These are phyloP conservation scores for Phrynocephalus forsythii DNA, from an alignment of 2,797 vertebrate species.

Conservation along the genomic window DNA sequence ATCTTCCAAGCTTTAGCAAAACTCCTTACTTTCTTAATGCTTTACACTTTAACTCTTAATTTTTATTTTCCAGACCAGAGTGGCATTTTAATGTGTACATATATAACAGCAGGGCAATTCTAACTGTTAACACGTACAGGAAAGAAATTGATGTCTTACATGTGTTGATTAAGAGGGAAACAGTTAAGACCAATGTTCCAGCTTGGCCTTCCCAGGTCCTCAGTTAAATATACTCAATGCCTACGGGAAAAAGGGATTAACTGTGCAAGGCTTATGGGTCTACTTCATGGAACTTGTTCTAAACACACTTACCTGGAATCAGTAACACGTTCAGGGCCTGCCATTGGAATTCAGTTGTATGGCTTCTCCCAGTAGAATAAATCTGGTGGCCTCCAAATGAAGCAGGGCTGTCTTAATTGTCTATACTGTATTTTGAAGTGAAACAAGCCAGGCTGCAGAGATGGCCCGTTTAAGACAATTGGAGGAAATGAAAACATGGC, in stretches of 20 bases:
- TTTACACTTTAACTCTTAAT: slow-evolving; percentile 65
- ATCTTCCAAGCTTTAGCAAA: slow-evolving; percentile 73
- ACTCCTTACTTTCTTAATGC: slow-evolving; percentile 62
- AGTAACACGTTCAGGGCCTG: neutral
- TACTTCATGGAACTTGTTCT: neutral
- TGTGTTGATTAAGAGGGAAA: slow-evolving; percentile 37
- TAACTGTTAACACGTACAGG: slow-evolving; percentile 27
- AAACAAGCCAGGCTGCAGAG: neutral
- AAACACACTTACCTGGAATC: neutral
- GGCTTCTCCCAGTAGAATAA: neutral
- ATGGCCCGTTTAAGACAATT: neutral
- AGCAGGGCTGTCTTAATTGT: neutral
- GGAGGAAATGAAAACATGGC: neutral
- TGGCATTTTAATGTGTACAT: slow-evolving; percentile 19
- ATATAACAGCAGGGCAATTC: slow-evolving; percentile 30
- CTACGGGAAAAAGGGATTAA: slow-evolving; percentile 21
- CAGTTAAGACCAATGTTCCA: slow-evolving; percentile 46
- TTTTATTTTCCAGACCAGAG: slow-evolving; percentile 59
- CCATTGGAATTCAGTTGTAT: neutral
- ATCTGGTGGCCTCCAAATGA: neutral
- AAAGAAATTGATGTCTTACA: slow-evolving; percentile 60
- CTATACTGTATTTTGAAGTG: neutral
- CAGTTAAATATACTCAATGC: neutral
- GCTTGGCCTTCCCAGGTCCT: slow-evolving; percentile 41
- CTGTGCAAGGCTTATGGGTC: neutral